Evolutionary conservation across 2,797 vertebrate species (phyloP).

Genomic region (Anguilla megastoma): DNA sequence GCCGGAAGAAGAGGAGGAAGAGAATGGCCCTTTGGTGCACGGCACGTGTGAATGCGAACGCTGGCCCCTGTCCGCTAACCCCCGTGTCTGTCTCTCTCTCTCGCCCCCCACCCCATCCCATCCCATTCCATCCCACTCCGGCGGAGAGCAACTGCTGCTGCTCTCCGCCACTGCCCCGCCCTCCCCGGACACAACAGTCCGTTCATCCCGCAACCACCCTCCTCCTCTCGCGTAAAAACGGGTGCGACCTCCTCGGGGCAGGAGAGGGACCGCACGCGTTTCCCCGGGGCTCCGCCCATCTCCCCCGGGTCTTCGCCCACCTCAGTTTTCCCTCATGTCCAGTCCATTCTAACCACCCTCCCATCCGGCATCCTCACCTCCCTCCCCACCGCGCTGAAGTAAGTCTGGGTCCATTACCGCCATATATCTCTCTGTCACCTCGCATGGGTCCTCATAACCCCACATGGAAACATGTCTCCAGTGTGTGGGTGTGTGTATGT

Average conservation of each 20-base stretch:
- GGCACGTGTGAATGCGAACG: slow-evolving; percentile 31
- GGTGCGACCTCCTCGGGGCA: slow-evolving; percentile 68
- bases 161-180: slow-evolving; percentile 25
- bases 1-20: slow-evolving; percentile 31
- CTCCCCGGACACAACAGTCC: slow-evolving; percentile 45
- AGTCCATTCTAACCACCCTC: slow-evolving; percentile 70
- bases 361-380: slow-evolving; percentile 72
- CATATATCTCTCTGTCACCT: slow-evolving; percentile 28
- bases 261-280: slow-evolving; percentile 62
- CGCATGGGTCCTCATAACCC: slow-evolving; percentile 55
- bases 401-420: slow-evolving; percentile 62
- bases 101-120: slow-evolving; percentile 12
- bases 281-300: slow-evolving; percentile 70
- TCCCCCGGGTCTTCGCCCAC: slow-evolving; percentile 70
- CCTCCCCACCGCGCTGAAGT: slow-evolving; percentile 75
- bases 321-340: slow-evolving; percentile 77
- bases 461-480: background rate
- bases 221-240: slow-evolving; percentile 43
- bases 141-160: slow-evolving; percentile 39
- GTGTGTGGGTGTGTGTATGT: background rate
- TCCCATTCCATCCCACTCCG: slow-evolving; percentile 46
- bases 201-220: slow-evolving; percentile 50
- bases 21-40: slow-evolving; percentile 33
- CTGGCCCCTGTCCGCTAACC: slow-evolving; percentile 27
- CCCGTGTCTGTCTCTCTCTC: slow-evolving; percentile 52